A percentile compares a stretch with the other conserved stretches of the same genome.
phyloP scores from a whole-genome alignment of 2,888 invertebrate species.

The Archaeoteleia sp. region DNA sequence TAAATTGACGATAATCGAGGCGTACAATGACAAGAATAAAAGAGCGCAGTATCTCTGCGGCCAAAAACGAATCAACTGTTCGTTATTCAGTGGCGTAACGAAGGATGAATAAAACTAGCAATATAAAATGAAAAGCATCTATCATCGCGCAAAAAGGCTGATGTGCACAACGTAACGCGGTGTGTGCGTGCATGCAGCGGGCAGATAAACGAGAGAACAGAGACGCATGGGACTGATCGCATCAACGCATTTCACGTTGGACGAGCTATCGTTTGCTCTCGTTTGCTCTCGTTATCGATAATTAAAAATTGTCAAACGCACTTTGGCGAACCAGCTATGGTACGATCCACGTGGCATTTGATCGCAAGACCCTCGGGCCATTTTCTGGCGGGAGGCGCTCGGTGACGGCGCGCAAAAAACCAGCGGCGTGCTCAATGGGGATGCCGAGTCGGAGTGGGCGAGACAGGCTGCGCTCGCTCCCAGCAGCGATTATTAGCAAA shows the following conservation, averaged over 20 bases:
- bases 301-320: slow-evolving; percentile 73
- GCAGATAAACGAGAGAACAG: slow-evolving; percentile 16
- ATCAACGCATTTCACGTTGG: slow-evolving; percentile 44
- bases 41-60: background rate
- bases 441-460: slow-evolving; percentile 19
- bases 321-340: slow-evolving; percentile 59
- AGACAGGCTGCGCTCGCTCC: slow-evolving; percentile 28
- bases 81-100: slow-evolving; percentile 16
- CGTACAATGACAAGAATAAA: too few species aligned
- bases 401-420: slow-evolving; percentile 28
- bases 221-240: slow-evolving; percentile 44
- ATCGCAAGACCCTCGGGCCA: slow-evolving; percentile 63
- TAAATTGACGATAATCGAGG: too few species aligned
- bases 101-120: slow-evolving; percentile 33
- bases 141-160: slow-evolving; percentile 44
- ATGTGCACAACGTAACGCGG: slow-evolving; percentile 12
- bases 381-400: slow-evolving; percentile 53
- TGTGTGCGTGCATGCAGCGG: slow-evolving; percentile 26
- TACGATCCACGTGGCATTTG: slow-evolving; percentile 57
- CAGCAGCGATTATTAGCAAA: slow-evolving; percentile 67
- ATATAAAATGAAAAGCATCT: slow-evolving; percentile 51
- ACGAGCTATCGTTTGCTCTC: slow-evolving; percentile 53
- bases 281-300: slow-evolving; percentile 65
- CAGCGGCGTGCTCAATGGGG: slow-evolving; percentile 22
- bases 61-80: slow-evolving; percentile 19